Percentiles rank a stretch among this genome's conserved stretches.
Conservation (phyloP, 2,888 invertebrate species). For the Antitype chi region DNA sequence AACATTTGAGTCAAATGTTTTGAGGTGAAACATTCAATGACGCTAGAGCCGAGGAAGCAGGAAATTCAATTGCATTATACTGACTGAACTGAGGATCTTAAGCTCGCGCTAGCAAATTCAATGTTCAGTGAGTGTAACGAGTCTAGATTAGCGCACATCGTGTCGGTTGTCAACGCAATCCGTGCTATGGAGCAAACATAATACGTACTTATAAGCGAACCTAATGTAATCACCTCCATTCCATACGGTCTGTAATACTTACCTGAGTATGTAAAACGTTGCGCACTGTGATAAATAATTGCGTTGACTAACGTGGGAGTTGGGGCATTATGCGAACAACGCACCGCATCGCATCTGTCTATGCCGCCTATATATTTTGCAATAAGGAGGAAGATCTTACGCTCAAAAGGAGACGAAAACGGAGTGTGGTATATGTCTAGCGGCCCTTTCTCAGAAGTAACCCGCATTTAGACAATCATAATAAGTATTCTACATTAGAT, state of each 20-base stretch:
- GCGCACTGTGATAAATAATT: background rate
- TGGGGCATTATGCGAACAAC: background rate
- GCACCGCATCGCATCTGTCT: background rate
- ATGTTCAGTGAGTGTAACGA: background rate
- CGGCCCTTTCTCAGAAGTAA: too few species aligned
- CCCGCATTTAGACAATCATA: background rate
- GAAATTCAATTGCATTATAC: background rate
- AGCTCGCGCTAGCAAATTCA: background rate
- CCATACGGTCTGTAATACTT: background rate
- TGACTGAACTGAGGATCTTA: background rate
- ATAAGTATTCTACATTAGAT: background rate
- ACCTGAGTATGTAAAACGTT: background rate
- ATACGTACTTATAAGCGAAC: slow-evolving; percentile 13
- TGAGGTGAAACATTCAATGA: background rate
- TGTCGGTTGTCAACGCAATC: background rate
- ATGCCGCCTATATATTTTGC: background rate
- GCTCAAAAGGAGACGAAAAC: background rate
- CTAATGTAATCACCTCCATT: slow-evolving; percentile 23
- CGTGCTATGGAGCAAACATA: background rate
- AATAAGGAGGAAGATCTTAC: too few species aligned
- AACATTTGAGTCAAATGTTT: background rate
- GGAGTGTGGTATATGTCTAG: background rate
- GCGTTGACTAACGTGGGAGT: background rate
- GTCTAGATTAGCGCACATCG: slow-evolving; percentile 9
- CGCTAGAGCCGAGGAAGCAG: background rate